phyloP scores from a whole-genome alignment of 1,140 invertebrate species.

The Conus betulinus region DNA sequence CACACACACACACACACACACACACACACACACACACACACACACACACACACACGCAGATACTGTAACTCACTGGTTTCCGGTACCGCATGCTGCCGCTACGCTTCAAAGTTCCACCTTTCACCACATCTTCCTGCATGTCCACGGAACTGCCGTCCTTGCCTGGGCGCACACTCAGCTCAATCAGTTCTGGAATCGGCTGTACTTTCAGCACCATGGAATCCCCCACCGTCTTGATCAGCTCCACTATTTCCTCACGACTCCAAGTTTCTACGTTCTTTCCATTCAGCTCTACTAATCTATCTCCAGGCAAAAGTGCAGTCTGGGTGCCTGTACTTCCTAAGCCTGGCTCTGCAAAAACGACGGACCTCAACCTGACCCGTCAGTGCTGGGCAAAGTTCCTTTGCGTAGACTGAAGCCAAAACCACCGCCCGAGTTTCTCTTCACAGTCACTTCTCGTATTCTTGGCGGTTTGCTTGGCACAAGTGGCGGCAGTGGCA shows the following conservation, averaged over 20 bases:
- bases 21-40: neutral
- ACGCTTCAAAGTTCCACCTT: conserved; percentile 86
- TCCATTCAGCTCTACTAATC: conserved; percentile 93
- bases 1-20: neutral
- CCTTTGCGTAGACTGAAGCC: conserved; percentile 92
- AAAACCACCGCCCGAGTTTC: conserved; percentile 93
- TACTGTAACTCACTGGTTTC: conserved; percentile 58
- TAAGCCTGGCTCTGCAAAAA: conserved; percentile 92
- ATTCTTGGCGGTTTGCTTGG: conserved; percentile 85
- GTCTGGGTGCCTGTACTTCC: conserved; percentile 81
- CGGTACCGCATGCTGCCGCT: conserved; percentile 79
- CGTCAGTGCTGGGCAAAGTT: conserved; percentile 72
- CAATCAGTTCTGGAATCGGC: conserved; percentile 81
- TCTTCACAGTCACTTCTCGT: conserved; percentile 85
- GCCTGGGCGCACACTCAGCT: conserved; percentile 79
- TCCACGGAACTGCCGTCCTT: conserved; percentile 74
- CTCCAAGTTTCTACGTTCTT: conserved; percentile 87
- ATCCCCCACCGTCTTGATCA: conserved; percentile 90
- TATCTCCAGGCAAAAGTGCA: conserved; percentile 91
- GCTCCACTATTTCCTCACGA: conserved; percentile 94
- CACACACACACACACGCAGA: neutral
- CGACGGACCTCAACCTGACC: conserved; percentile 73
- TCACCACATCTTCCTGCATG: conserved; percentile 83
- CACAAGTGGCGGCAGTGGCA: conserved; percentile 87
- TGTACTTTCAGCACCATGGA: conserved; percentile 89